Percentiles rank a stretch among this genome's conserved stretches.
Evolutionary conservation across 2,888 invertebrate species (phyloP).

Genomic region (Alsophila aescularia): DNA sequence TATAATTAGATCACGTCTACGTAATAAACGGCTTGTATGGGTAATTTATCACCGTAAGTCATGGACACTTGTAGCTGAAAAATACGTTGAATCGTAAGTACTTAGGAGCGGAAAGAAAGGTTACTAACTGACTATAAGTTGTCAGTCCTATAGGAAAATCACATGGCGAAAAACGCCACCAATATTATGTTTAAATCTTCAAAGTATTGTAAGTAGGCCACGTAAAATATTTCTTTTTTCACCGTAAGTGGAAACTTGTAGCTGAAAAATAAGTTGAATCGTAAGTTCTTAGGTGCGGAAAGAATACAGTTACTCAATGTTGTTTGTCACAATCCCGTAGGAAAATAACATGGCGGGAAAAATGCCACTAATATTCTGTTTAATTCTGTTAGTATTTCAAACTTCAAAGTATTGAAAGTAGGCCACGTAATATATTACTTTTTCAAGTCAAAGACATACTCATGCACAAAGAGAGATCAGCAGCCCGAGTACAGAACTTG

Average conservation of each 20-base stretch:
- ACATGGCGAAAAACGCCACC: neutral
- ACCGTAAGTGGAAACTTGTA: too few species aligned
- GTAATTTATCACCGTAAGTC: neutral
- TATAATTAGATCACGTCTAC: neutral
- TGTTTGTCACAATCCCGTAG: neutral
- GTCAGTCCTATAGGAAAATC: neutral
- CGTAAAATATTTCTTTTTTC: too few species aligned
- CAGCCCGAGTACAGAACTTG: too few species aligned
- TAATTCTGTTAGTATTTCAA: too few species aligned
- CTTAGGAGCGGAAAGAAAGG: neutral
- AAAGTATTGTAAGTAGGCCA: too few species aligned
- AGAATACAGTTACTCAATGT: too few species aligned
- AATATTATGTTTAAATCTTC: neutral
- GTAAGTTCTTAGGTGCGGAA: too few species aligned
- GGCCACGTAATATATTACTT: too few species aligned
- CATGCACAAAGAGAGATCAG: too few species aligned
- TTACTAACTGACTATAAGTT: neutral
- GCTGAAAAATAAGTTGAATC: too few species aligned
- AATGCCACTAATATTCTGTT: neutral
- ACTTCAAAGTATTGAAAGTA: too few species aligned
- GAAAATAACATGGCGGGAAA: conserved; percentile 2
- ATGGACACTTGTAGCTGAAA: neutral
- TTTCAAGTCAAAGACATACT: too few species aligned
- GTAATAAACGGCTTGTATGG: neutral
- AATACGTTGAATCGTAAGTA: neutral